Base-by-base conservation (phyloP, 35 echinoderm and acorn worm species). In the Apostichopus parvimensis region DNA sequence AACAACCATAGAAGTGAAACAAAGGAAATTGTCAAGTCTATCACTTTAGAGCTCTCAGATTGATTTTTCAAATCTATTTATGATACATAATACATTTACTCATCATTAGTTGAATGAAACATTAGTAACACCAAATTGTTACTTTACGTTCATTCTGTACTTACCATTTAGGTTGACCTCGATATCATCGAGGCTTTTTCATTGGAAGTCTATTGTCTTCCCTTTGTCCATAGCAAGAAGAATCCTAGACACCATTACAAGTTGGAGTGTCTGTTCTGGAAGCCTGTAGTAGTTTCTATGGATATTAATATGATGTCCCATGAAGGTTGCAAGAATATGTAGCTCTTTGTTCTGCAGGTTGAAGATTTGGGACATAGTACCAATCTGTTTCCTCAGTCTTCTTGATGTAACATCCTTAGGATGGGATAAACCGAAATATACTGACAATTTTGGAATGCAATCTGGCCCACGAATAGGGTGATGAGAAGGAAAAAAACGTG, bases 281-380 rank as follows among this genome's bases (percentile, higher is more conserved):
- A 94, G 81, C 11, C 93, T 56, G 91, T 94, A 97, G 78, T 52
- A 97, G 14, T 97, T 56, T 34, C 92, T 23, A 61, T 93, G 95
- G 4, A 92, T 77, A n/a, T 77, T 20, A 22, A 95, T 93, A 83
- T 95, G 79, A 61, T 95, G 95, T 8, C 95, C 92, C 87, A 95
- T 90, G 22, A 93, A 95, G 8, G 81, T 80, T 15, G 95, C 95
- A 2, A 95, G 56, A 28, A 95, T 73, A 91, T 95, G 92, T 57
- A 95, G 21, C 65, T 95, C 95, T 87, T 95, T 95, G 87, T 95
- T 80, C 13, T 88, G 78, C 18, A 93, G 70, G 65, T 71, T 89
- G n/a, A 95, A 77, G 17, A 95, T 62, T 83, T 95, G 92, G 0
- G 92, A 87, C 82, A 91, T 73, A 28, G 92, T 93, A 1, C 86